Base-by-base conservation (phyloP, 2,113 vertebrate species). In the Macrotus californicus region DNA sequence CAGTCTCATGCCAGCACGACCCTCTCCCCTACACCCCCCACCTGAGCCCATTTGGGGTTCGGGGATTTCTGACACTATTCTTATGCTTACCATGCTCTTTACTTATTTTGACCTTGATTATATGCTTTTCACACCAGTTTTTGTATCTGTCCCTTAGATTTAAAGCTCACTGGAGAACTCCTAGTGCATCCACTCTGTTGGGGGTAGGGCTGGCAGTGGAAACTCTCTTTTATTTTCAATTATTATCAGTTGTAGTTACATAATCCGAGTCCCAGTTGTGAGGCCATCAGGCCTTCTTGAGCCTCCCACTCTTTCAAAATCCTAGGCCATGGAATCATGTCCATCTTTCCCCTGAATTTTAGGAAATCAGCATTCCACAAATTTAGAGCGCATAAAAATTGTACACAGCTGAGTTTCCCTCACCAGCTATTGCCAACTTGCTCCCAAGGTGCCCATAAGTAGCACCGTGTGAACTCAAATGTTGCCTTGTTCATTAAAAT, bases 401-500 rank as follows among this genome's bases (percentile, higher is more conserved):
- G 19, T 18, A 3, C 59, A 10, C 0, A 24, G 72, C 92, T 67
- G n/a, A 76, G 39, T 86, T 64, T 82, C 86, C 77, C 72, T 90
- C 2, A 0, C 59, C 8, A 9, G 56, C 66, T 43, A 46, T 76
- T 9, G 5, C 59, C 76, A 4, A 5, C 52, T 59, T 50, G 91
- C 85, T 96, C 95, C 83, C 94, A 61, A 69, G 79, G 52, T 89
- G 26, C 56, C 85, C 56, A 6, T 84, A 91, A 95, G 59, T 9
- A 91, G 52, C 66, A 22, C 76, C 6, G 21, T 13, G 5, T 26
- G n/a, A 80, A 59, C 70, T 70, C 56, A 7, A 73, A 76, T 73
- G 90, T 61, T 31, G 75, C 82, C 36, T 86, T 43, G 34, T 59
- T 75, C 84, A 15, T 92, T 94, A 59, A 87, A 91, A 84, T 72